A percentile compares a stretch with the other conserved stretches of the same genome.
These are phyloP conservation scores for Cosmia pyralina DNA, from an alignment of 2,888 invertebrate species.

Conservation along the genomic window DNA sequence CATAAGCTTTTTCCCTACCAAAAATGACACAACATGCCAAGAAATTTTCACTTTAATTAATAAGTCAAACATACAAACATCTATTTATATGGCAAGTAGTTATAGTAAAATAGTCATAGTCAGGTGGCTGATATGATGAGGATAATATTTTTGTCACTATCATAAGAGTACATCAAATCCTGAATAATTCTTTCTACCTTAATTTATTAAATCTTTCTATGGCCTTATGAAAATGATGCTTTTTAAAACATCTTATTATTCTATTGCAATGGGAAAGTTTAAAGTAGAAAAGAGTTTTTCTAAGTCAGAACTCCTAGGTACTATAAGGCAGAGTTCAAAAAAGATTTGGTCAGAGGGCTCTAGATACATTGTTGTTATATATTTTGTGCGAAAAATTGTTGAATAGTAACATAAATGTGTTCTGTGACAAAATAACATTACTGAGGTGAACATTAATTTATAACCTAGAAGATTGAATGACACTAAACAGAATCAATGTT, in stretches of 20 bases:
- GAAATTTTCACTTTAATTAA: too few relatives aligned
- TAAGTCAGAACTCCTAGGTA: not conserved
- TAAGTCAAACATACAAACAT: not conserved
- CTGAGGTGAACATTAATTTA: not conserved
- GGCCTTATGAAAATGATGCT: not conserved
- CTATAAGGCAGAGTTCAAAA: not conserved
- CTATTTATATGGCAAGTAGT: not conserved
- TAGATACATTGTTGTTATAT: not conserved
- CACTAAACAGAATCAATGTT: constrained; percentile 32
- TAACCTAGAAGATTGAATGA: constrained; percentile 8
- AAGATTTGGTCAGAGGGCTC: not conserved
- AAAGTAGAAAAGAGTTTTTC: not conserved
- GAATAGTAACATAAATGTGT: not conserved
- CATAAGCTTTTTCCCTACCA: too few relatives aligned
- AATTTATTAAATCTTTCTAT: not conserved
- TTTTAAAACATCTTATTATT: not conserved
- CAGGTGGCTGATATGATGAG: too few relatives aligned
- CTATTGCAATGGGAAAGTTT: not conserved
- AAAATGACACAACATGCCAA: too few relatives aligned
- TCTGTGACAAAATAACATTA: not conserved
- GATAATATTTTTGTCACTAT: too few relatives aligned
- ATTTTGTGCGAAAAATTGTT: not conserved
- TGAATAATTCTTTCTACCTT: not conserved
- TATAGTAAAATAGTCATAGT: not conserved
- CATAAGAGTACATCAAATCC: too few relatives aligned